Percentiles rank a stretch among this genome's conserved stretches.
phyloP scores from a whole-genome alignment of 2,113 vertebrate genomes.

The Erinaceus europaeus region DNA sequence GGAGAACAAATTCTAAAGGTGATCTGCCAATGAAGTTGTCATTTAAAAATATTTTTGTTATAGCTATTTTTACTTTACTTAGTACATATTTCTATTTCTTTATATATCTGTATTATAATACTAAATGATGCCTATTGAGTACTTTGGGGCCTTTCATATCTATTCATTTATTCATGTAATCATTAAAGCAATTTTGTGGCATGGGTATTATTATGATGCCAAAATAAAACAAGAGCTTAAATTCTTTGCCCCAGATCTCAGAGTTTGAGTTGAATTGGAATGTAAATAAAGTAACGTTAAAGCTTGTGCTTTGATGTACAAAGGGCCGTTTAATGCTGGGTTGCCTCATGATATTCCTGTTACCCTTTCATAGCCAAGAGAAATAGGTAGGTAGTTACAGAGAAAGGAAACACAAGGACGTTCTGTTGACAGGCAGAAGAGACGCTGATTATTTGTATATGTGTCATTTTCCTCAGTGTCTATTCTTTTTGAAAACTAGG shows the following conservation, averaged over 20 bases:
- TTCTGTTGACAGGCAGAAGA: not conserved
- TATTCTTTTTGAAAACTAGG: not conserved
- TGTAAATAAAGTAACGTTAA: not conserved
- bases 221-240: not conserved
- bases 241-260: not conserved
- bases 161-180: not conserved
- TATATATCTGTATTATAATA: not conserved
- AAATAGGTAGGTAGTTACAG: not conserved
- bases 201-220: not conserved
- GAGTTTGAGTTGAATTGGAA: not conserved
- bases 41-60: too few species aligned
- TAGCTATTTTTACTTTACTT: not conserved
- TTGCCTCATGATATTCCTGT: not conserved
- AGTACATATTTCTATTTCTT: not conserved
- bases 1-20: too few species aligned
- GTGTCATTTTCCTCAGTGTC: not conserved
- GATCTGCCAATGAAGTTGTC: too few species aligned
- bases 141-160: not conserved
- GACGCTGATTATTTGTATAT: not conserved
- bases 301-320: not conserved
- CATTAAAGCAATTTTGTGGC: not conserved
- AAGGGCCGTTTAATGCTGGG: too few species aligned
- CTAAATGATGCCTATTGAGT: not conserved
- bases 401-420: not conserved
- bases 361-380: not conserved